phyloP scores from a whole-genome alignment of 2,797 vertebrate genomes.

The Eupleurogrammus muticus region DNA sequence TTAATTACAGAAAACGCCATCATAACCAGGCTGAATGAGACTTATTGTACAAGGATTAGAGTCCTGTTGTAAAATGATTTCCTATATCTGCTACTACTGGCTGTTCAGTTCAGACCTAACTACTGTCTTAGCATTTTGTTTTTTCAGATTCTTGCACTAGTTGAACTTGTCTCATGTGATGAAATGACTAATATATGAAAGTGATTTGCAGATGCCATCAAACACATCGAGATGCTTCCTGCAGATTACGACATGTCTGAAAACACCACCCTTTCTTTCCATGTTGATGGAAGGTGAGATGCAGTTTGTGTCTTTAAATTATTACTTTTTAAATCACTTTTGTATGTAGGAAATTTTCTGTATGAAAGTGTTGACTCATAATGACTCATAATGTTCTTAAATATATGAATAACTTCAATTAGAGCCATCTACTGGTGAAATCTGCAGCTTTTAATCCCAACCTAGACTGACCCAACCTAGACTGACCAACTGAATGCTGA shows the following conservation, averaged over 20 bases:
- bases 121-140: not conserved
- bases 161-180: not conserved
- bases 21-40: too few species aligned
- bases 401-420: too few species aligned
- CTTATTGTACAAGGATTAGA: not conserved
- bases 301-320: not conserved
- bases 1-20: too few species aligned
- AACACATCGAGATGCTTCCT: constrained; percentile 84
- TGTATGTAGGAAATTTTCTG: not conserved
- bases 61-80: not conserved
- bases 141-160: not conserved
- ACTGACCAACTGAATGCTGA: too few species aligned
- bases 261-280: constrained; percentile 81
- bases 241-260: constrained; percentile 83
- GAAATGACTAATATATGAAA: constrained; percentile 1
- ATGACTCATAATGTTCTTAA: not conserved
- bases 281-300: constrained; percentile 90
- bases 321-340: too few species aligned
- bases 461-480: too few species aligned
- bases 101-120: not conserved
- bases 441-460: too few species aligned
- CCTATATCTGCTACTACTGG: not conserved
- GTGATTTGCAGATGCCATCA: constrained; percentile 86
- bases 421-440: too few species aligned
- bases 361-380: too few species aligned